phyloP scores from a whole-genome alignment of 2,113 vertebrate species.

The Pelvicachromis taeniatus region DNA sequence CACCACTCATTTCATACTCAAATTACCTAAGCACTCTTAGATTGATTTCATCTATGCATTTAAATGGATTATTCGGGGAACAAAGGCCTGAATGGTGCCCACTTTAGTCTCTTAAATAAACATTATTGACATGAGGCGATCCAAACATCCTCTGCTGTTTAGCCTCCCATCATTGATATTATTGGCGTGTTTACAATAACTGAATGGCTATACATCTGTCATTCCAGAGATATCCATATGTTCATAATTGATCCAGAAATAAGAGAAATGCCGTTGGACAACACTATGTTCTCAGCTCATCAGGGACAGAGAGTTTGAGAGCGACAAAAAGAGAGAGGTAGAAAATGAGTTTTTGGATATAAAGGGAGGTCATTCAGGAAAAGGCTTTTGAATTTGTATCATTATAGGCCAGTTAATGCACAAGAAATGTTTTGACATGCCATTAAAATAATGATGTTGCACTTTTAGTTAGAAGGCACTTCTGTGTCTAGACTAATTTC shows the following conservation, averaged over 20 bases:
- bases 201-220: slow-evolving; percentile 36
- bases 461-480: background rate
- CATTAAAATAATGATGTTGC: background rate
- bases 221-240: slow-evolving; percentile 48
- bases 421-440: background rate
- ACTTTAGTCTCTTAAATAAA: slow-evolving; percentile 53
- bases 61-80: slow-evolving; percentile 39
- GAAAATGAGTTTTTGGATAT: background rate
- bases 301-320: background rate
- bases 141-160: slow-evolving; percentile 40
- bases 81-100: background rate
- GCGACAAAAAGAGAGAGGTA: background rate
- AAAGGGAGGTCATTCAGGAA: background rate
- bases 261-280: slow-evolving; percentile 46
- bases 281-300: slow-evolving; percentile 17
- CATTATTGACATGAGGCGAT: slow-evolving; percentile 57
- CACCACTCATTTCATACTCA: slow-evolving; percentile 29
- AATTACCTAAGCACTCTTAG: slow-evolving; percentile 52
- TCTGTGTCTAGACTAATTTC: background rate
- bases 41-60: slow-evolving; percentile 42
- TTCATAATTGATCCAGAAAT: slow-evolving; percentile 35
- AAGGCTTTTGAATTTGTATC: background rate
- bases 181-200: slow-evolving; percentile 59
- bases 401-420: background rate
- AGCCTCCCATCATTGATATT: slow-evolving; percentile 50